Conservation (phyloP, 2,797 vertebrate species). For the Sebastes steindachneri region DNA sequence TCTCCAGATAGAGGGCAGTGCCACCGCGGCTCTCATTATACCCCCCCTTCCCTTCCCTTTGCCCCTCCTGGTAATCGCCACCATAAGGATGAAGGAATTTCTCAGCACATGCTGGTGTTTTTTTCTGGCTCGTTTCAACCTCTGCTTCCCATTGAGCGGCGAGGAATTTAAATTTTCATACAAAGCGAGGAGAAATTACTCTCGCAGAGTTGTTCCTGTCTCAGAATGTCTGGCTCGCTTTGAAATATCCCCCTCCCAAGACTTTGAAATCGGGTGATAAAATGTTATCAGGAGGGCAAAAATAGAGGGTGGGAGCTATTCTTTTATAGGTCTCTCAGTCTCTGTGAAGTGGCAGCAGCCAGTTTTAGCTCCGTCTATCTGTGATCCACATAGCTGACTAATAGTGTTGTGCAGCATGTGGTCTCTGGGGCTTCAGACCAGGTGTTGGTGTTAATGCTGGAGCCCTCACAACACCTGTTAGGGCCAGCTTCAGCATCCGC, state of each 20-base stretch:
- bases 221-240: constrained; percentile 63
- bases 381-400: constrained; percentile 72
- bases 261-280: constrained; percentile 69
- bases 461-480: constrained; percentile 75
- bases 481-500: constrained; percentile 43
- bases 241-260: constrained; percentile 57
- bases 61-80: constrained; percentile 74
- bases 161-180: constrained; percentile 77
- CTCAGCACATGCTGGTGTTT: constrained; percentile 78
- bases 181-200: constrained; percentile 54
- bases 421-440: constrained; percentile 70
- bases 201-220: constrained; percentile 50
- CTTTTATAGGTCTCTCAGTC: constrained; percentile 52
- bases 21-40: constrained; percentile 70
- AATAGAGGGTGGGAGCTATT: not conserved
- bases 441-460: constrained; percentile 77
- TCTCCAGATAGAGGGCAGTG: constrained; percentile 71
- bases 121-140: constrained; percentile 75
- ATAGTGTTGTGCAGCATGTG: constrained; percentile 70
- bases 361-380: constrained; percentile 60
- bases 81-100: constrained; percentile 80
- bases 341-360: constrained; percentile 64
- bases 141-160: constrained; percentile 68
- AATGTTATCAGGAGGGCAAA: constrained; percentile 69
- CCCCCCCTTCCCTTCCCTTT: constrained; percentile 35